Evolutionary conservation across 2,113 vertebrate species (phyloP).

Genomic region (Chrysochloris asiatica): DNA sequence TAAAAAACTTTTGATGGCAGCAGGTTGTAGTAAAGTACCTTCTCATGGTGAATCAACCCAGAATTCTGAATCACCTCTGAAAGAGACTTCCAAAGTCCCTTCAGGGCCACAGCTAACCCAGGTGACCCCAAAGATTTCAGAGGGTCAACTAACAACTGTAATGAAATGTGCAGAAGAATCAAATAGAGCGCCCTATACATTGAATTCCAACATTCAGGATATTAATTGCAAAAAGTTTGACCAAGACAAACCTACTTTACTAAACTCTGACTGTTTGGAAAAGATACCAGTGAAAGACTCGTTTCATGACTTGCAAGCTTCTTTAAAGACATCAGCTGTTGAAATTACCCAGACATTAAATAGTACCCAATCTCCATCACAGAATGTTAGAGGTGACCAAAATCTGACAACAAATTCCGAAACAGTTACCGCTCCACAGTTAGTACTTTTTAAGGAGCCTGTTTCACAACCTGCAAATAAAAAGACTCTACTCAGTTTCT

Average conservation of each 20-base stretch:
- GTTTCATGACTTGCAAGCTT: background rate
- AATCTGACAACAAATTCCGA: slow-evolving; percentile 4
- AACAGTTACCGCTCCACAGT: background rate
- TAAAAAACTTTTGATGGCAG: slow-evolving; percentile 68
- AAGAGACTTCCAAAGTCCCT: slow-evolving; percentile 32
- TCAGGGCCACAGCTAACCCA: background rate
- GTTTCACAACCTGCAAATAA: slow-evolving; percentile 48
- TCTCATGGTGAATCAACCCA: background rate
- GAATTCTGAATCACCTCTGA: slow-evolving; percentile 17
- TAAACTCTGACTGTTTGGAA: background rate
- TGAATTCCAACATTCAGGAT: background rate
- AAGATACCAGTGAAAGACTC: background rate
- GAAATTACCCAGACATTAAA: slow-evolving; percentile 38
- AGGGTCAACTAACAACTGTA: background rate
- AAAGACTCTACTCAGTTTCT: slow-evolving; percentile 72
- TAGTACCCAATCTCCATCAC: slow-evolving; percentile 19
- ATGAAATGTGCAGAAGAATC: slow-evolving; percentile 58
- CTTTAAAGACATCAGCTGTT: slow-evolving; percentile 14
- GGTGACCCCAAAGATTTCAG: background rate
- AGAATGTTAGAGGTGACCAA: background rate
- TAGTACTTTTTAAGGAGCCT: slow-evolving; percentile 56
- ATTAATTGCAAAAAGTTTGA: slow-evolving; percentile 34
- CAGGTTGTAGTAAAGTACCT: slow-evolving; percentile 53
- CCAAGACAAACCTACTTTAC: slow-evolving; percentile 57
- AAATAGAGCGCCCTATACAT: background rate